Conservation (phyloP, 1,140 invertebrate species). For the Rhagoletis pomonella region DNA sequence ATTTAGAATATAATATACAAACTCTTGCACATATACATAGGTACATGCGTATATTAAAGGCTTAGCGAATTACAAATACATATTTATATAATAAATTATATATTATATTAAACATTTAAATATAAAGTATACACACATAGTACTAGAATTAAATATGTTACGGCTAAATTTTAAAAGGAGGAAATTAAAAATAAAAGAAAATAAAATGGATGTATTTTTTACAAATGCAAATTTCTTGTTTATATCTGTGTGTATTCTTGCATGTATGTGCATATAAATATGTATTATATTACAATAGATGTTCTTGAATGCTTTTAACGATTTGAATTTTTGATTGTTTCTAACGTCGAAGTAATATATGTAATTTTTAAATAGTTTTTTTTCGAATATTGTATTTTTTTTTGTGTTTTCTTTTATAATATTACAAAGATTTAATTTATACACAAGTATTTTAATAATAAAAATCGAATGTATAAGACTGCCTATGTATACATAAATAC, state of each 20-base stretch:
- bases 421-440: constrained; percentile 31
- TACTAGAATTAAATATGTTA: not conserved
- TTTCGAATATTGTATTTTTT: not conserved
- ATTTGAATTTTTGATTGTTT: constrained; percentile 51
- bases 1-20: not conserved
- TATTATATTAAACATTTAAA: not conserved
- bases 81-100: not conserved
- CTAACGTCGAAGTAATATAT: constrained; percentile 8
- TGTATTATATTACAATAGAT: constrained; percentile 10
- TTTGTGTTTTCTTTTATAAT: not conserved
- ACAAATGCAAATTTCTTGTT: not conserved
- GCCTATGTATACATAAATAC: constrained; percentile 14
- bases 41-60: constrained; percentile 24
- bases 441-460: not conserved
- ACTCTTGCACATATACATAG: not conserved
- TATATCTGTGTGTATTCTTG: not conserved
- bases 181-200: not conserved
- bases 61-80: constrained; percentile 1
- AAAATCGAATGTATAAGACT: constrained; percentile 18
- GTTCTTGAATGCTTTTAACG: not conserved
- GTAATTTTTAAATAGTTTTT: constrained; percentile 11
- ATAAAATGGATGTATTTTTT: constrained; percentile 34
- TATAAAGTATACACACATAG: constrained; percentile 7
- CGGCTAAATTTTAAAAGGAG: not conserved
- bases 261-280: constrained; percentile 20